phyloP scores from a whole-genome alignment of 2,888 invertebrate genomes.

The Auanema sp. region DNA sequence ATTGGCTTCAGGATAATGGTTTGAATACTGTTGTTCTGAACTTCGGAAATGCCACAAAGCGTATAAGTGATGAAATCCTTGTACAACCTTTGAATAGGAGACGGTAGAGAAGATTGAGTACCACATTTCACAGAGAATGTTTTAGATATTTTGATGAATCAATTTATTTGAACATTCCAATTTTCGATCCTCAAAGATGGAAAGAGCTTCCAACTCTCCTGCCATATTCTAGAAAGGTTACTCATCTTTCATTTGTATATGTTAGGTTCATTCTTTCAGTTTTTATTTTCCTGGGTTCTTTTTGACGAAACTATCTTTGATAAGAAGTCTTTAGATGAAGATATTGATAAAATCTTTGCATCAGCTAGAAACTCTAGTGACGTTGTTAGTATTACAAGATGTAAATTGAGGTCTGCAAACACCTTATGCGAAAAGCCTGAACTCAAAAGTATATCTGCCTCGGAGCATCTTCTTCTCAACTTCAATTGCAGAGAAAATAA shows the following conservation, averaged over 20 bases:
- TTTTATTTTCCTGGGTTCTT: too few relatives aligned
- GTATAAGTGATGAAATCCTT: not conserved
- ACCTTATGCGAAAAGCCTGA: not conserved
- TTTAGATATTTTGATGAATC: constrained; percentile 27
- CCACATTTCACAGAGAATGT: not conserved
- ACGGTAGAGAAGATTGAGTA: not conserved
- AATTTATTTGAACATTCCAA: constrained; percentile 3
- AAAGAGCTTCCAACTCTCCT: constrained; percentile 19
- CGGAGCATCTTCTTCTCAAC: not conserved
- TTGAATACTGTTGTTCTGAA: not conserved
- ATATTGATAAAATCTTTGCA: not conserved
- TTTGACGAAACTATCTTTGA: too few relatives aligned
- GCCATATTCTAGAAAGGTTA: constrained; percentile 22
- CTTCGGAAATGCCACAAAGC: not conserved
- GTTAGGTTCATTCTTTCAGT: too few relatives aligned
- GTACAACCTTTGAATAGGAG: not conserved
- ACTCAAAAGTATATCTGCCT: not conserved
- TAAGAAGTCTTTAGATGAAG: not conserved
- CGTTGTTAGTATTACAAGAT: not conserved
- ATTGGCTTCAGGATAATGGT: not conserved
- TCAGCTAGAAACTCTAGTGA: not conserved
- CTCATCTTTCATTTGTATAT: not conserved
- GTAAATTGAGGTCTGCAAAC: not conserved
- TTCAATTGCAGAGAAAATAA: constrained; percentile 7
- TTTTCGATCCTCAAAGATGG: constrained; percentile 3